Percentiles rank a stretch among this genome's conserved stretches.
phyloP scores from a whole-genome alignment of 2,888 invertebrate genomes.

The Dasypolia templi region DNA sequence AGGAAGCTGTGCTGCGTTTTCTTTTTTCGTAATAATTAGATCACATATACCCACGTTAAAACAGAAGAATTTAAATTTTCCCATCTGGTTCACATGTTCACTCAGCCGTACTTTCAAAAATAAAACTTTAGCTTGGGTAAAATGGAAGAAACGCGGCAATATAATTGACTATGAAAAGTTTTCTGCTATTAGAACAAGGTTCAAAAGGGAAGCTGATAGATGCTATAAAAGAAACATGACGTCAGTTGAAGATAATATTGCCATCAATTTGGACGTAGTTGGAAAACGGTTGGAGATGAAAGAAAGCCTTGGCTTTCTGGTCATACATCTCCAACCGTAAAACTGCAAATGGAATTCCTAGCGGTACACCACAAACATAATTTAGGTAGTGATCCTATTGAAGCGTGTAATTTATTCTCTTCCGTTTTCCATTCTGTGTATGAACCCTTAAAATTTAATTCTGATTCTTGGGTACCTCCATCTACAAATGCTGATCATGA shows the following conservation, averaged over 20 bases:
- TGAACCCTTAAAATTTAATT: background rate
- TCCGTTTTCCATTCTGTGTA: background rate
- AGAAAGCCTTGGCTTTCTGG: no score
- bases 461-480: no score
- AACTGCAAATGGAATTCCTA: no score
- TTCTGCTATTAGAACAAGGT: background rate
- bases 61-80: background rate
- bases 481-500: no score
- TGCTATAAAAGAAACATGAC: background rate
- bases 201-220: background rate
- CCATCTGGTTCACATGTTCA: background rate
- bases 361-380: background rate
- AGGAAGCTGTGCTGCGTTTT: no score
- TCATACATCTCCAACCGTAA: no score
- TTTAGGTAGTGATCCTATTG: background rate
- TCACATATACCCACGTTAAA: no score
- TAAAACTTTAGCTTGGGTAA: background rate
- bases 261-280: background rate
- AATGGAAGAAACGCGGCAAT: no score
- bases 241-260: background rate
- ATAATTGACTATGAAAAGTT: background rate
- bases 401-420: background rate
- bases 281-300: no score
- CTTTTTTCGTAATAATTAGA: no score
- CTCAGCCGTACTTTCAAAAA: background rate